A percentile compares a stretch with the other conserved stretches of the same genome.
These are phyloP conservation scores for Galbula dea DNA, from an alignment of 2,113 vertebrate genomes.

Conservation along the genomic window DNA sequence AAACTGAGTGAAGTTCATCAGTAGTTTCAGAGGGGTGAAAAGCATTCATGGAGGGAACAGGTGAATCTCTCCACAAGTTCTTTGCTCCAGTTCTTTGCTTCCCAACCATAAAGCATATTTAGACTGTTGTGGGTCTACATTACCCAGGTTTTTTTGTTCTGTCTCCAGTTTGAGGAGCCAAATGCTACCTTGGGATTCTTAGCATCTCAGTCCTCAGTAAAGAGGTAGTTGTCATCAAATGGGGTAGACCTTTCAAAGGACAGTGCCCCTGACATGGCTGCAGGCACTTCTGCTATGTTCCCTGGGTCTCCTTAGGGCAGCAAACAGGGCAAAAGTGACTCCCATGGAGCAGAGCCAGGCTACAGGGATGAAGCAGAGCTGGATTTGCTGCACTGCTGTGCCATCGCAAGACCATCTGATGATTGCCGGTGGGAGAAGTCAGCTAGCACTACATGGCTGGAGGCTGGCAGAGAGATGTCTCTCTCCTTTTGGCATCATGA, in stretches of 20 bases:
- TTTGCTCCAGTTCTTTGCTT: neutral
- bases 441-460: neutral
- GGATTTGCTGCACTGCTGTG: neutral
- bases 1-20: neutral
- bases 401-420: neutral
- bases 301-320: neutral
- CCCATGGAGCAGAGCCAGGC: neutral
- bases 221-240: neutral
- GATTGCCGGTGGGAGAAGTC: neutral
- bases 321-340: neutral
- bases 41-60: neutral
- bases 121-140: neutral
- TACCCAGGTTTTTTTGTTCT: neutral
- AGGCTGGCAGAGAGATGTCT: neutral
- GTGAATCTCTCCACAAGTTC: neutral
- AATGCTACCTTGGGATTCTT: neutral
- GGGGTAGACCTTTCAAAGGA: neutral
- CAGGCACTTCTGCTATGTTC: neutral
- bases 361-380: neutral
- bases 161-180: neutral
- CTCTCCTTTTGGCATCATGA: neutral
- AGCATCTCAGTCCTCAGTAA: neutral
- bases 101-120: too few relatives aligned
- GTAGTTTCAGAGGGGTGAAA: neutral
- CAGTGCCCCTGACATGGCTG: neutral